phyloP scores from a whole-genome alignment of 2,888 invertebrate species.

The Phorcus lineatus region DNA sequence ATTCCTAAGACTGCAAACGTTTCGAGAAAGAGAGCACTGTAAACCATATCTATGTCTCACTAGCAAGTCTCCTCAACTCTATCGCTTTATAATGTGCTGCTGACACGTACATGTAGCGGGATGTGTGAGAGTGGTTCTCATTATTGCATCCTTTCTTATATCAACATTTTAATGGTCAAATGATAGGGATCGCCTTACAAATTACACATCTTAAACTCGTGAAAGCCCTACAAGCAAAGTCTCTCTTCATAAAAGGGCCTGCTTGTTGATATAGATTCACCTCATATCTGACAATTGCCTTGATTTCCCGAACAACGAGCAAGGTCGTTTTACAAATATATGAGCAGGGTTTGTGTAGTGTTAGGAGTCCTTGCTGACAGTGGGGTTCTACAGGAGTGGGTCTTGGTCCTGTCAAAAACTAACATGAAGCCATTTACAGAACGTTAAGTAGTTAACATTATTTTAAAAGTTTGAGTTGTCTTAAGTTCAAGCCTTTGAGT shows the following conservation, averaged over 20 bases:
- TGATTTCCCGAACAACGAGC: background rate
- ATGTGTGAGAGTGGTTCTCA: background rate
- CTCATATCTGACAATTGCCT: background rate
- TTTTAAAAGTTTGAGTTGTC: too few species aligned
- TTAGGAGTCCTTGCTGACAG: background rate
- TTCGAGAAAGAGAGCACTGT: too few species aligned
- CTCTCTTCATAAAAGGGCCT: background rate
- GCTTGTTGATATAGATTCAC: background rate
- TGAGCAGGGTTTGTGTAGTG: background rate
- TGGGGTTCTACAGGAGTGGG: background rate
- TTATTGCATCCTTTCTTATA: conserved; percentile 9
- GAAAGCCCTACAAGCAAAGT: conserved; percentile 1
- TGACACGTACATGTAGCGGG: too few species aligned
- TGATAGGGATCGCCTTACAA: conserved; percentile 23
- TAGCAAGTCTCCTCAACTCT: too few species aligned
- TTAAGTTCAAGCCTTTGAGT: too few species aligned
- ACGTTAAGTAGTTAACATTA: too few species aligned
- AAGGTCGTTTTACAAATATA: conserved; percentile 8
- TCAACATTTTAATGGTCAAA: conserved; percentile 24
- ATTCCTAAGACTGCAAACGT: too few species aligned
- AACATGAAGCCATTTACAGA: too few species aligned
- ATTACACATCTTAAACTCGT: conserved; percentile 20
- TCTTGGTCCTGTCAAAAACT: too few species aligned
- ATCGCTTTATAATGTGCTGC: too few species aligned
- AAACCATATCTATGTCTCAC: too few species aligned